Evolutionary conservation across 2,888 invertebrate species (phyloP).

Genomic region (Dasypolia templi): DNA sequence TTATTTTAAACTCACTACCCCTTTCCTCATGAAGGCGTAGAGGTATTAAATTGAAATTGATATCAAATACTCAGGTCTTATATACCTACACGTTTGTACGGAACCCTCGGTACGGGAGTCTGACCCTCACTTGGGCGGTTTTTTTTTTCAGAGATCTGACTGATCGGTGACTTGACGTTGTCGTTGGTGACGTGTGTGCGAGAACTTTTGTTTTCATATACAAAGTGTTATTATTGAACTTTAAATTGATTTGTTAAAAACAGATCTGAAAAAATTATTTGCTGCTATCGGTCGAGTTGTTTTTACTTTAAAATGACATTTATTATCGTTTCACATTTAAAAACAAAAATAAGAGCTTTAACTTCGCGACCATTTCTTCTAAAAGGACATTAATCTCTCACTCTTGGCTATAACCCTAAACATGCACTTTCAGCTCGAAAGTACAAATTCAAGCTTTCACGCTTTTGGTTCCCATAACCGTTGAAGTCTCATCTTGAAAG

Average conservation of each 20-base stretch:
- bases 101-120: too few species aligned
- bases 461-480: constrained; percentile 34
- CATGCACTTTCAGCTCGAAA: constrained; percentile 21
- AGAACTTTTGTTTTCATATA: constrained; percentile 1
- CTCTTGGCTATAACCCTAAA: constrained; percentile 1
- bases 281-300: not conserved
- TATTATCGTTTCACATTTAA: not conserved
- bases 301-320: constrained; percentile 5
- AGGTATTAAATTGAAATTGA: too few species aligned
- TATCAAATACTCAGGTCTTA: too few species aligned
- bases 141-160: too few species aligned
- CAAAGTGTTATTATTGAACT: constrained; percentile 3
- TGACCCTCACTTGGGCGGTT: too few species aligned
- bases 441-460: constrained; percentile 33
- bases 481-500: constrained; percentile 24
- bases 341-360: not conserved
- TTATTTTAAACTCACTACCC: too few species aligned
- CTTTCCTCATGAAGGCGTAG: too few species aligned
- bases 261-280: constrained; percentile 20
- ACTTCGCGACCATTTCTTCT: not conserved
- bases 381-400: constrained; percentile 4
- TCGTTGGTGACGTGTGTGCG: too few species aligned
- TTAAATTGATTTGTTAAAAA: constrained; percentile 27
- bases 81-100: too few species aligned
- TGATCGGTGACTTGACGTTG: too few species aligned